Evolutionary conservation across 2,797 vertebrate genomes (phyloP).

Genomic region (Selene dorsalis): DNA sequence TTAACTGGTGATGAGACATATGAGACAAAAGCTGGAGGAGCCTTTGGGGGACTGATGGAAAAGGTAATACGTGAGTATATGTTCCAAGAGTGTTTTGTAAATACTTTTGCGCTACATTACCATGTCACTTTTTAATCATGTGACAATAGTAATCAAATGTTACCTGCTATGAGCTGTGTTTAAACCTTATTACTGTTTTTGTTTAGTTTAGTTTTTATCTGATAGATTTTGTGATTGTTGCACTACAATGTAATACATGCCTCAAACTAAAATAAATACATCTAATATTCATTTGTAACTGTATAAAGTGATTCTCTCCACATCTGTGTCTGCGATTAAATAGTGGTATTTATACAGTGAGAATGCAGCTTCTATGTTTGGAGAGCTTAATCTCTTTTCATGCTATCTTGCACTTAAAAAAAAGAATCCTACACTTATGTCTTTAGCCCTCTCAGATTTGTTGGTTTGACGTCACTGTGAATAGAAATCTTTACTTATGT

Average conservation of each 20-base stretch:
- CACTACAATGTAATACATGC: neutral
- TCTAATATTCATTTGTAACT: neutral
- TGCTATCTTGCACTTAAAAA: neutral
- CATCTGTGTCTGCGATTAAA: neutral
- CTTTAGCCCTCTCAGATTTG: neutral
- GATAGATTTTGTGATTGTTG: neutral
- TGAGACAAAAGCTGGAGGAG: neutral
- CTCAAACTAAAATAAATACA: no score
- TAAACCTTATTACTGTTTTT: neutral
- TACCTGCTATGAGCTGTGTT: neutral
- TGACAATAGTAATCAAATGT: neutral
- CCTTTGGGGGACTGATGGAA: neutral
- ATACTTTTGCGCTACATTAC: neutral
- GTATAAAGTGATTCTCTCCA: neutral
- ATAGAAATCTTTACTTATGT: neutral
- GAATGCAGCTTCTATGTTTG: no score
- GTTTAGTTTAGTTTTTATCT: neutral
- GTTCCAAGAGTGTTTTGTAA: neutral
- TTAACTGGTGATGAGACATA: slow-evolving; percentile 82
- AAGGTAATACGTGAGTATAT: neutral
- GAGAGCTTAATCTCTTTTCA: neutral
- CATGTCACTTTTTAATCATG: neutral
- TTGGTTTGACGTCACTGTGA: neutral
- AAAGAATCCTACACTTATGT: neutral
- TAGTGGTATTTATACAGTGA: neutral